Conservation (phyloP, 2,113 vertebrate genomes). For the Chloroceryle aenea region DNA sequence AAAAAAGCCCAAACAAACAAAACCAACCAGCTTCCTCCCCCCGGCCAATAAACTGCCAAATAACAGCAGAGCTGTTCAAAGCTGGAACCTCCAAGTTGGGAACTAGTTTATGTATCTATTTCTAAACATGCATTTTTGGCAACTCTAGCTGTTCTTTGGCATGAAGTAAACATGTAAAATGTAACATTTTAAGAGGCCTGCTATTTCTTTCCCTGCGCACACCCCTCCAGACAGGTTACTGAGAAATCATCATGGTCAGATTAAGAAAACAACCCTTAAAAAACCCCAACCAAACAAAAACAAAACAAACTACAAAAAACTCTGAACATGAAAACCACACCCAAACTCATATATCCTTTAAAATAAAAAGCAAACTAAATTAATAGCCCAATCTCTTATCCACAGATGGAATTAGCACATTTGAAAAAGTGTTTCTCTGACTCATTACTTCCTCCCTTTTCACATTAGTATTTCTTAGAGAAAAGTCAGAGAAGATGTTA, state of each 20-base stretch:
- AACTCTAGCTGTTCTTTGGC: neutral
- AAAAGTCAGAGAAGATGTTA: neutral
- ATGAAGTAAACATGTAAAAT: neutral
- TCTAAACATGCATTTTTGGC: fast-evolving
- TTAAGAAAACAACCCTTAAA: neutral
- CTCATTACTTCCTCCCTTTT: neutral
- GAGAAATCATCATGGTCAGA: neutral
- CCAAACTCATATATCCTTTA: neutral
- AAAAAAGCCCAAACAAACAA: neutral
- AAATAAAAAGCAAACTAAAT: neutral
- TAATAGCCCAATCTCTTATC: neutral
- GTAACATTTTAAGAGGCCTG: neutral
- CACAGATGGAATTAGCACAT: neutral
- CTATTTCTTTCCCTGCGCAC: neutral
- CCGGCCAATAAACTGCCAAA: neutral
- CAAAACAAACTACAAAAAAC: neutral
- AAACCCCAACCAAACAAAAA: neutral
- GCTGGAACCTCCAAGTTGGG: neutral
- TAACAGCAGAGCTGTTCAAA: neutral
- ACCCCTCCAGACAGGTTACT: fast-evolving
- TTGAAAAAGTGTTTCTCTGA: neutral
- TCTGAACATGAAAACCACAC: neutral
- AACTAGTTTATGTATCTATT: neutral
- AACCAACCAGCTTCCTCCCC: neutral
- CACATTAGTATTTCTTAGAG: neutral